Evolutionary conservation across 2,113 vertebrate species (phyloP), one percentile per base, ranked within the genome.

Genomic region (Antennarius striatus): DNA sequence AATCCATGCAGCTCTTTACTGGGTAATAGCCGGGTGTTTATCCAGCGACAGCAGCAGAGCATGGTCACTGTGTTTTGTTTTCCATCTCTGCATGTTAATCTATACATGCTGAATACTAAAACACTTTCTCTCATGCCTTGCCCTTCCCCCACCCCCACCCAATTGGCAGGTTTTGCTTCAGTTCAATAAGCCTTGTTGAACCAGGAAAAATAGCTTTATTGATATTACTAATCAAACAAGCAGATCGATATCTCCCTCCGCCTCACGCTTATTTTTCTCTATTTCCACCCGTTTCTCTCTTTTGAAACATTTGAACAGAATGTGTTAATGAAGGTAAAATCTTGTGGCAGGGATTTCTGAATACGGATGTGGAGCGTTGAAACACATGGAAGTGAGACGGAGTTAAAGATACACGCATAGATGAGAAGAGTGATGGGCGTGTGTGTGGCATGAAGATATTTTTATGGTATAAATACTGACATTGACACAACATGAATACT

Each of bases 281-380:
- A 45, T 16, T 39, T n/a, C 22, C 22, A 22, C 29, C 28, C 14
- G 32, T 6, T 68, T 56, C 30, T 17, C 29, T 62, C n/a, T 28
- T n/a, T 69, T 58, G 59, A 51, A 82, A 84, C 63, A 75, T 40
- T 68, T 82, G 65, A 69, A 64, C 66, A 55, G 64, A 60, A 81
- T 76, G 65, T 45, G 62, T 84, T 85, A 82, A 86, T 68, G 65
- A 86, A 83, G 84, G 56, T 89, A 79, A 84, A 83, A 72, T 67
- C 63, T 50, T 28, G 67, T 83, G 80, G 85, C 85, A 82, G 64
- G n/a, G 58, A 61, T 75, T 83, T 48, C 62, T 54, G 55, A 0
- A 43, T 71, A 73, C 77, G 86, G 75, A 87, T 87, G 87, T 84
- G 83, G 61, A 53, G 47, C 29, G 68, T 63, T 68, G 22, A 61